These are phyloP conservation scores for Grapholita molesta DNA, from an alignment of 1,140 invertebrate species.

Conservation along the genomic window DNA sequence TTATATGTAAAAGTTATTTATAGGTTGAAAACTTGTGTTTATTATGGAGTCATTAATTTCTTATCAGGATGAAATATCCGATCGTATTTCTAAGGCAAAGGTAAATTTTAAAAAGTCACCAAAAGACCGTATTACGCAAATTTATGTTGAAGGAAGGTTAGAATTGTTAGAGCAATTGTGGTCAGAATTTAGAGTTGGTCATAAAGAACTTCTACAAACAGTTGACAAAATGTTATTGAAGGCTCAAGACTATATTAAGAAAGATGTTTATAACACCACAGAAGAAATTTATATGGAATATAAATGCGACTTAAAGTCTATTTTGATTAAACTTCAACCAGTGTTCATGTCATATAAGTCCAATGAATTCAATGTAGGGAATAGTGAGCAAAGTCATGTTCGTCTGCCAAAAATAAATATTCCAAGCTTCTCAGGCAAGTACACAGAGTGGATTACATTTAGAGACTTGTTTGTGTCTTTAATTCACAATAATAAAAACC, in stretches of 20 bases:
- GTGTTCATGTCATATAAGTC: background rate
- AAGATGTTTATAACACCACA: slow-evolving; percentile 15
- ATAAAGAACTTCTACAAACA: slow-evolving; percentile 2
- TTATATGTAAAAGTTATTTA: background rate
- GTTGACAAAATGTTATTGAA: background rate
- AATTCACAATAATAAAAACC: slow-evolving; percentile 23
- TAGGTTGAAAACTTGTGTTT: background rate
- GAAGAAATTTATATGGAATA: slow-evolving; percentile 19
- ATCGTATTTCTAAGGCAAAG: background rate
- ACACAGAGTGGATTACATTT: slow-evolving; percentile 17
- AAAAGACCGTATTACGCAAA: slow-evolving; percentile 17
- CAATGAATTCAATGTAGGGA: background rate
- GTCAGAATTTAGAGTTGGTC: slow-evolving; percentile 10
- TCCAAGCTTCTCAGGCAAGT: background rate
- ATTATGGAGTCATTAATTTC: background rate
- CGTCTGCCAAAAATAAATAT: background rate
- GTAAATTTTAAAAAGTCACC: slow-evolving; percentile 21
- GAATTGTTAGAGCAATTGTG: slow-evolving; percentile 21
- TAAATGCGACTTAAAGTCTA: background rate
- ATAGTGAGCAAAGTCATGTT: slow-evolving; percentile 13
- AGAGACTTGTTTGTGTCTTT: slow-evolving; percentile 30
- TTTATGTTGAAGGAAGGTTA: slow-evolving; percentile 21
- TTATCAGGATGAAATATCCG: background rate
- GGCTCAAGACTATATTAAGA: background rate
- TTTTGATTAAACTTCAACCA: background rate